phyloP scores from a whole-genome alignment of 2,888 invertebrate genomes.

The Flexamia atlantica region DNA sequence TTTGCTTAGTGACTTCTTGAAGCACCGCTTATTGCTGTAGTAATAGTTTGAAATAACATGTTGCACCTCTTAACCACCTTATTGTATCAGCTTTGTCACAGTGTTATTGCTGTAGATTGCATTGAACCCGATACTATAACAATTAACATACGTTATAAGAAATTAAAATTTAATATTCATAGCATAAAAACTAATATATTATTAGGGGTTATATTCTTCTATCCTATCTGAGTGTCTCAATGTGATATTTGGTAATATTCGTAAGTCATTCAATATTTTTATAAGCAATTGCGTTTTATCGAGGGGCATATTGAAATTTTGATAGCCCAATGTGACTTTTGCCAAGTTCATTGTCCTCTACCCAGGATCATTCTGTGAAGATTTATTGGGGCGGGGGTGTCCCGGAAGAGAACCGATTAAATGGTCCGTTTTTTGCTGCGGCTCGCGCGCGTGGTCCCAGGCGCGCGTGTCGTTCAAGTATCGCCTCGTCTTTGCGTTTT shows the following conservation, averaged over 20 bases:
- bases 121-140: neutral
- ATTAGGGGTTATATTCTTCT: no score
- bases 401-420: constrained; percentile 15
- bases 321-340: no score
- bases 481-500: neutral
- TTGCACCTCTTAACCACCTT: neutral
- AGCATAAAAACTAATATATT: no score
- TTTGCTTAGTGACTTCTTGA: neutral
- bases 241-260: no score
- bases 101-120: neutral
- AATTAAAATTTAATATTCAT: no score
- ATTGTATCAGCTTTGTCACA: neutral
- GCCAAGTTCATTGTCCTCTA: neutral
- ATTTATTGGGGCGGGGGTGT: constrained; percentile 63
- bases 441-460: constrained; percentile 21
- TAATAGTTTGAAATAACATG: neutral
- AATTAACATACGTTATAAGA: no score
- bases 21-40: neutral
- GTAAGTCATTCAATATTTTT: no score
- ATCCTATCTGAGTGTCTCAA: no score
- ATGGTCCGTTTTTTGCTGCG: constrained; percentile 41
- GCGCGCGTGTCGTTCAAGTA: constrained; percentile 13
- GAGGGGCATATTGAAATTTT: no score
- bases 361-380: constrained; percentile 85
- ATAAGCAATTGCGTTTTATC: no score